Evolutionary conservation across 2,113 vertebrate species (phyloP).

Genomic region (Ramphastos sulfuratus): DNA sequence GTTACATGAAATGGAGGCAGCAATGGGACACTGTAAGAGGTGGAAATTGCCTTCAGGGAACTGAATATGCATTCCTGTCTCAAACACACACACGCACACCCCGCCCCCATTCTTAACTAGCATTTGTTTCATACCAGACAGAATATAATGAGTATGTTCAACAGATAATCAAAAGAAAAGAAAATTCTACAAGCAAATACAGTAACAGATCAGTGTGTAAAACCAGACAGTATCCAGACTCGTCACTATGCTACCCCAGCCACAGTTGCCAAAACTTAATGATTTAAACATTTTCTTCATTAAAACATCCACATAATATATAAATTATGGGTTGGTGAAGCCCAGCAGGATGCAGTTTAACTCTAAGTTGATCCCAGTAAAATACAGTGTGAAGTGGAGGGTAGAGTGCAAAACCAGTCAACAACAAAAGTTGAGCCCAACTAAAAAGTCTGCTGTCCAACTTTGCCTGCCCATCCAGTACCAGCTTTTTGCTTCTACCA

Average conservation of each 20-base stretch:
- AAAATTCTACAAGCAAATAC: not conserved
- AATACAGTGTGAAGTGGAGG: not conserved
- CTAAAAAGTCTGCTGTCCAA: not conserved
- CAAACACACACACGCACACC: no score
- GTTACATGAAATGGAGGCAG: not conserved
- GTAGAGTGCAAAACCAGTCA: not conserved
- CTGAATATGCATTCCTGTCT: not conserved
- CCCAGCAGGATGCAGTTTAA: not conserved
- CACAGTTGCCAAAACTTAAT: not conserved
- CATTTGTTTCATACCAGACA: not conserved
- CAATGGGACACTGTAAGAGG: not conserved
- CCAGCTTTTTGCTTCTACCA: not conserved
- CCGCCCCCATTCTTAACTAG: not conserved
- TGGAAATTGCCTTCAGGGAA: constrained; percentile 6
- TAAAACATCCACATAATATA: not conserved
- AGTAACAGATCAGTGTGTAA: not conserved
- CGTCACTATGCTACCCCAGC: not conserved
- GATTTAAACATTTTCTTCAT: not conserved
- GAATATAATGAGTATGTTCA: not conserved
- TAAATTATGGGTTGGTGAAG: not conserved
- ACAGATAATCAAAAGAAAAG: not conserved
- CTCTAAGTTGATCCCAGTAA: not conserved
- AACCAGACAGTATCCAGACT: not conserved
- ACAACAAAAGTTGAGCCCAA: not conserved
- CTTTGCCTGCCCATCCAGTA: not conserved